These are phyloP conservation scores for Baronia brevicornis DNA, from an alignment of 2,888 invertebrate genomes.

Conservation along the genomic window DNA sequence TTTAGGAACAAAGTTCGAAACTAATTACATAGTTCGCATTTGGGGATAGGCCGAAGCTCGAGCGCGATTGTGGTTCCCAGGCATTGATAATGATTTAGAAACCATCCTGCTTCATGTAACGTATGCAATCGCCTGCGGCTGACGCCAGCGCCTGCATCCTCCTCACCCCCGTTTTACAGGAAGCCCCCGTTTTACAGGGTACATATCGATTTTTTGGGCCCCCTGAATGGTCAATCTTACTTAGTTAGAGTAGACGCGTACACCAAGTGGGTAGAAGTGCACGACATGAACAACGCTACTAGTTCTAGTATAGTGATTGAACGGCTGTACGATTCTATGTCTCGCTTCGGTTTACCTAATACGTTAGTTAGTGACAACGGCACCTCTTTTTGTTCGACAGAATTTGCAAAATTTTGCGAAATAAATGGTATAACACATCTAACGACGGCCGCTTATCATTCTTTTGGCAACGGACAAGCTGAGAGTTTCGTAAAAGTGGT, in stretches of 20 bases:
- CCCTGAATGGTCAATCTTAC: too few relatives aligned
- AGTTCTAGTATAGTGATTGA: constrained; percentile 10
- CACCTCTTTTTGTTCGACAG: constrained; percentile 11
- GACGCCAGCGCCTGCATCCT: too few relatives aligned
- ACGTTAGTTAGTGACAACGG: constrained; percentile 17
- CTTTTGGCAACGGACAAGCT: constrained; percentile 19
- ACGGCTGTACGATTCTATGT: constrained; percentile 9
- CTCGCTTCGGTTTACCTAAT: constrained; percentile 9
- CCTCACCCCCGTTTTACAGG: too few relatives aligned
- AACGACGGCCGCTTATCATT: constrained; percentile 18
- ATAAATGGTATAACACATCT: constrained; percentile 18
- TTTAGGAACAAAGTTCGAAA: constrained; percentile 13
- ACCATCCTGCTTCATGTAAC: too few relatives aligned
- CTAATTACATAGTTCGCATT: constrained; percentile 19
- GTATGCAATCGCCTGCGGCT: too few relatives aligned
- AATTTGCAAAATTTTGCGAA: constrained; percentile 17
- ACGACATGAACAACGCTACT: not conserved
- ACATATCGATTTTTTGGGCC: too few relatives aligned
- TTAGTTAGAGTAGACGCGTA: too few relatives aligned
- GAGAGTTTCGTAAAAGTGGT: constrained; percentile 21
- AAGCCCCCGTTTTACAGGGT: too few relatives aligned
- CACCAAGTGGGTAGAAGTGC: constrained; percentile 10
- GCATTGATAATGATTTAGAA: constrained; percentile 19
- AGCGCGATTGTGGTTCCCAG: constrained; percentile 24
- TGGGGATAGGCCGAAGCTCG: constrained; percentile 25